Evolutionary conservation across 2,888 invertebrate species (phyloP), one percentile per base, ranked within the genome.

Genomic region (Eutolmus rufibarbis): DNA sequence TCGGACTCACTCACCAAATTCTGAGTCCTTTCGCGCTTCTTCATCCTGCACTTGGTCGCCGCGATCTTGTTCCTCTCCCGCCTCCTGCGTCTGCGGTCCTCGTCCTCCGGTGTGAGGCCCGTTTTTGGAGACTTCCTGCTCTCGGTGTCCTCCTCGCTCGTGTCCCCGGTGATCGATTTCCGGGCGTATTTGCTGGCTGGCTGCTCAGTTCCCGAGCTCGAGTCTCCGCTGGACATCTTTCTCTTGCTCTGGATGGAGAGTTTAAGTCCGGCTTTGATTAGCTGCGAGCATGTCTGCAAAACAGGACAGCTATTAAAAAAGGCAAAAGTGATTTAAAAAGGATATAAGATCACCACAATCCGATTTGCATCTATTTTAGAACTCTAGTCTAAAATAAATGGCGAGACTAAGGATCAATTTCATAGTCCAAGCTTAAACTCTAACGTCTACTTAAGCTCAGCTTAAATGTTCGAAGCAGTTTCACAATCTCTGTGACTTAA

Each of bases 51-150:
- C 92, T 98, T 98, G 14, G 98, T 98, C 88, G 98, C 98, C 85
- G 98, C 98, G 89, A 98, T 97, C 94, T 98, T 98, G 93, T 98
- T 98, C 90, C 98, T 94, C 93, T 98, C 98, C 90, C 98, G 95
- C 91, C 98, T 94, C 87, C 97, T 94, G 88, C 96, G 94, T 87
- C 98, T 94, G 51, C 98, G 94, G 91, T 97, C 98, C 93, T 98
- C 98, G 91, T 98, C 98, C 93, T 98, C 98, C 81, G 97, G 96
- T 12, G 98, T 98, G 89, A 98, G 93, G 90, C 95, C 94, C 89
- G 93, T 94, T 90, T 93, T 93, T 91, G 92, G 92, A 76, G 93
- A 94, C 89, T 94, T 94, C 91, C 94, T 94, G 91, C 94, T 94
- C 23, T 81, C 79, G 2, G 46, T 81, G 87, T 94, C 94, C 74